phyloP scores from a whole-genome alignment of 2,113 vertebrate species.

The Beaufortia kweichowensis region DNA sequence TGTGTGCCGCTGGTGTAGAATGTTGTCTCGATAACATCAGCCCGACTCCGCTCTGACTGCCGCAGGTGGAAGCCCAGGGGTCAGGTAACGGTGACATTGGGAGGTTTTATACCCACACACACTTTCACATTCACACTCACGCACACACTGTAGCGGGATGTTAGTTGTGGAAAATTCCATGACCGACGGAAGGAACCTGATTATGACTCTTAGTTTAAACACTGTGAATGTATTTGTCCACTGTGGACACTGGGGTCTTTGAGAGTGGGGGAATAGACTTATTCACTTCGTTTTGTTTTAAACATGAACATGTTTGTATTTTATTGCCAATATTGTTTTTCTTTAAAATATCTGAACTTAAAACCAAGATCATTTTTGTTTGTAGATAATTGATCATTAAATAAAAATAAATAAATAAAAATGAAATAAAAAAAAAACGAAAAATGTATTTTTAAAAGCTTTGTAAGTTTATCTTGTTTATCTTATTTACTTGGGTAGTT shows the following conservation, averaged over 20 bases:
- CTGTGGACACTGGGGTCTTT: slow-evolving; percentile 21
- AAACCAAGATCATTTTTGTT: too few species aligned
- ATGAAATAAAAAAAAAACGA: too few species aligned
- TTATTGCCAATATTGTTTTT: neutral
- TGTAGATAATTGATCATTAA: too few species aligned
- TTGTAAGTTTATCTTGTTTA: too few species aligned
- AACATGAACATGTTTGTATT: neutral
- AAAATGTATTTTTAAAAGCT: too few species aligned
- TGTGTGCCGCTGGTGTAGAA: slow-evolving; percentile 16
- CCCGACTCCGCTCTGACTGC: slow-evolving; percentile 15
- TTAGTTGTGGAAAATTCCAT: slow-evolving; percentile 24
- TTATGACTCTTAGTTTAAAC: slow-evolving; percentile 23
- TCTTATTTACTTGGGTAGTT: too few species aligned
- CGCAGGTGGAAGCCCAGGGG: slow-evolving; percentile 32
- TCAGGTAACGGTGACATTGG: slow-evolving; percentile 33
- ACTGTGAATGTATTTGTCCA: slow-evolving; percentile 12
- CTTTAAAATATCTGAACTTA: neutral
- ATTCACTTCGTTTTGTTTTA: neutral
- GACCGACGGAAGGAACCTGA: slow-evolving; percentile 4
- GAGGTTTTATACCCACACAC: neutral
- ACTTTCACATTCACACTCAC: neutral
- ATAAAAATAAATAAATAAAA: too few species aligned
- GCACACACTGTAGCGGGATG: neutral
- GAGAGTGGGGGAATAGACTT: neutral
- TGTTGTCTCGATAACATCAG: slow-evolving; percentile 37